phyloP scores from a whole-genome alignment of 2,888 invertebrate genomes.

The Sinodicranocentrus sp. region DNA sequence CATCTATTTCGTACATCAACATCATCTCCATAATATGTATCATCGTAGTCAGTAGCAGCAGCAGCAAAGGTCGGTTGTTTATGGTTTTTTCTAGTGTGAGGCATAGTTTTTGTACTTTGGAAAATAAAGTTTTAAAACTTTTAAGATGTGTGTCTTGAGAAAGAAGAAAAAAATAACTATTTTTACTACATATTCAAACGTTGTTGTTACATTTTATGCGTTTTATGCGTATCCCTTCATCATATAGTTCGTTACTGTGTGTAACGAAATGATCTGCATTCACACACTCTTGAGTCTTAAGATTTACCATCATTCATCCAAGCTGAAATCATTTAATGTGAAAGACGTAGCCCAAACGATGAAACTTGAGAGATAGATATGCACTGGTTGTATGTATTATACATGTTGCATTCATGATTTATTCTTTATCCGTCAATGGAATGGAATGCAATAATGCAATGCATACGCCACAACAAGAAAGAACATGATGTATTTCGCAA shows the following conservation, averaged over 20 bases:
- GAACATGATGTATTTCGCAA: neutral
- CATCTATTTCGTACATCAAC: slow-evolving; percentile 3
- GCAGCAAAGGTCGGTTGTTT: neutral
- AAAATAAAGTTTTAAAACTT: neutral
- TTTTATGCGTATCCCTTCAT: slow-evolving; percentile 39
- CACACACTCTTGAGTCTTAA: neutral
- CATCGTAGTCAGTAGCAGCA: neutral
- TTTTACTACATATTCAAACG: neutral
- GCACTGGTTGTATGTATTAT: neutral
- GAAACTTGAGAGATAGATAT: neutral
- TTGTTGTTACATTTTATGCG: slow-evolving; percentile 9
- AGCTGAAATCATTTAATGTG: neutral
- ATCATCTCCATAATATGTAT: neutral
- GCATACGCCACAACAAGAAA: neutral
- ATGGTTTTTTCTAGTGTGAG: neutral
- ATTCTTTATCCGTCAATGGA: too few relatives aligned
- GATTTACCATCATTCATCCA: neutral
- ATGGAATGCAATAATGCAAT: too few relatives aligned
- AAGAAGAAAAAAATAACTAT: too few relatives aligned
- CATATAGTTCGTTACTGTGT: slow-evolving; percentile 1
- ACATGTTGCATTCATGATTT: neutral
- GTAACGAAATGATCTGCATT: neutral
- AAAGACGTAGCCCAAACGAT: neutral
- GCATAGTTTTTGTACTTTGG: neutral
- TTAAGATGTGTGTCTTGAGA: too few relatives aligned